Evolutionary conservation across 2,113 vertebrate species (phyloP), one percentile per base, ranked within the genome.

Genomic region (Tupaia chinensis): DNA sequence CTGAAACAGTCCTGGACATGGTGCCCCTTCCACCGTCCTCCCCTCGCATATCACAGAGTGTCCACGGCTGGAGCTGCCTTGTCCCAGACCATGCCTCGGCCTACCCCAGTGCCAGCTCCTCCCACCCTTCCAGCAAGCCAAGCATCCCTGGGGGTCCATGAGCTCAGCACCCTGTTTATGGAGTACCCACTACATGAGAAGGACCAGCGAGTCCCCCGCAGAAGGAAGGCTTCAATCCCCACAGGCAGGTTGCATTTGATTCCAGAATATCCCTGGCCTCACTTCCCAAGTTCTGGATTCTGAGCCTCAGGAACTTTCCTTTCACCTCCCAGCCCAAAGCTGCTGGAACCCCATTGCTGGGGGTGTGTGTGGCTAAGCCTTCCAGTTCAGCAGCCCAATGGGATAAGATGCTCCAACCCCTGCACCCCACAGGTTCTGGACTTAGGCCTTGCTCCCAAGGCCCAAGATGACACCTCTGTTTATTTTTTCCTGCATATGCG

Each of bases 211-310:
- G 44, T 44, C 44, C 63, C 6, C 9, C 16, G 6, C 25, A 29
- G 10, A n/a, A 16, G 29, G 23, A 16, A 5, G 69, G 13, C 25
- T 17, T 69, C 32, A 23, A 20, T 5, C n/a, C 29, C n/a, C 25
- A 17, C 12, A 0, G 60, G 44, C 0, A 0, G 44, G n/a, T 12
- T 25, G 66, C 58, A 12, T n/a, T n/a, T 1, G 20, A 25, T 83
- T 27, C 86, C 1, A 0, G 93, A 76, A 83, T 70, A 23, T 76
- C 60, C 82, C 25, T 5, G 13, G 63, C 17, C 53, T 58, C 53
- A 12, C 72, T 16, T 4, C 12, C 44, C 44, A 44, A 44, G 44
- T 44, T 44, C 44, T 44, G 44, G 44, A 44, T 44, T 44, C 44
- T 44, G 44, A 20, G 8, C 29, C 25, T n/a, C n/a, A 60, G 58